A percentile compares a stretch with the other conserved stretches of the same genome.
phyloP scores from a whole-genome alignment of 1,140 invertebrate genomes.

The Lepidostoma basale region DNA sequence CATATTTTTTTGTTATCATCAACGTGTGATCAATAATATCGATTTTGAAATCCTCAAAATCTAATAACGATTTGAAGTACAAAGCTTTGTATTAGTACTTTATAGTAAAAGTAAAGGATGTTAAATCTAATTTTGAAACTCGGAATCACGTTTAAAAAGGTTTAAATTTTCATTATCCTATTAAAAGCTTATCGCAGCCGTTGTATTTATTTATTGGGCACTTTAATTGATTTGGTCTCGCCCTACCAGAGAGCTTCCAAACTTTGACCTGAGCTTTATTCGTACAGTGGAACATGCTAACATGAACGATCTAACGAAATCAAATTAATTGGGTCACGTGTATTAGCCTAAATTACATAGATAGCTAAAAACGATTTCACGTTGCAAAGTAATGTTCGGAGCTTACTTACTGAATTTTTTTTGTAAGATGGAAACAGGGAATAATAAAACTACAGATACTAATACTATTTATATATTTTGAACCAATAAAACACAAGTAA shows the following conservation, averaged over 20 bases:
- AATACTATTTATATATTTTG: not conserved
- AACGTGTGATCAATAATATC: too few species aligned
- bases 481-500: not conserved
- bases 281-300: too few species aligned
- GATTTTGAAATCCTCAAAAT: too few species aligned
- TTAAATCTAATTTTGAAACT: too few species aligned
- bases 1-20: too few species aligned
- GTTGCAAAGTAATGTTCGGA: not conserved
- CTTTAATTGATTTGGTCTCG: slow-evolving; percentile 6
- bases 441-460: not conserved
- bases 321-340: slow-evolving; percentile 1
- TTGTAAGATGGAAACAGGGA: not conserved
- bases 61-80: too few species aligned
- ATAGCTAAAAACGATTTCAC: not conserved
- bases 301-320: not conserved
- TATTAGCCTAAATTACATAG: not conserved
- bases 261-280: not conserved
- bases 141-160: too few species aligned
- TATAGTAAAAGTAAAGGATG: too few species aligned
- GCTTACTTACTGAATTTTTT: not conserved
- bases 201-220: slow-evolving; percentile 2
- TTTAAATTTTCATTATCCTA: too few species aligned
- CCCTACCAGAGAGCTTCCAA: not conserved
- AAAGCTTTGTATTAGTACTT: too few species aligned
- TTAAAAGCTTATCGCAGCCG: not conserved